Evolutionary conservation across 2,113 vertebrate genomes (phyloP), one percentile per base, ranked within the genome.

Genomic region (Steatornis caripensis): DNA sequence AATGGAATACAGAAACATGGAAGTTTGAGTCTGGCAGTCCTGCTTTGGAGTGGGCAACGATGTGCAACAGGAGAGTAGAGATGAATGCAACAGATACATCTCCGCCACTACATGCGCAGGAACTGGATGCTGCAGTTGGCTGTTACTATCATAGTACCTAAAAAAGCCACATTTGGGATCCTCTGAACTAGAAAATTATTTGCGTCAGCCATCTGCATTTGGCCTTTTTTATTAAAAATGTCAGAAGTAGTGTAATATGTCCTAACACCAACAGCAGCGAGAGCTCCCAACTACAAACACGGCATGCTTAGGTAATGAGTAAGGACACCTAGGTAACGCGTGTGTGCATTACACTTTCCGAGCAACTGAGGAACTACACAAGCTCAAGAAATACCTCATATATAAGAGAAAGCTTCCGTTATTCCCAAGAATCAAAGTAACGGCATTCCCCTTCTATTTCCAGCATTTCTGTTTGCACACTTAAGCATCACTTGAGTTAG

Each of bases 1-100:
- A 87, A 66, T 1, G 34, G 39, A 89, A 76, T 46, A 20, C 58
- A 96, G 12, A 53, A 78, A 43, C 0, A 2, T 26, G 8, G 12
- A 86, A 70, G 18, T 53, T 39, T 51, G 45, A 62, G 55, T 54
- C 17, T 14, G 9, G 46, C 19, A 78, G 37, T n/a, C 58, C 41
- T 1, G 9, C 43, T 86, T 10, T 30, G 8, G 24, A 49, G 15
- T 12, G 32, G 32, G 19, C 29, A 58, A 49, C 1, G 0, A 55
- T 1, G 12, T 34, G 19, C 41, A 80, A 48, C 2, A 5, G 39
- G 32, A 88, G 26, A 39, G n/a, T 0, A 21, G 18, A 87, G 57
- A 48, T 29, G 11, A 80, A 87, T 29, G 66, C 54, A 85, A 65
- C 8, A 71, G 70, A 82, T 4, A 23, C 7, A 45, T 11, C 46